These are phyloP conservation scores for Silurus asotus DNA, from an alignment of 2,113 vertebrate genomes.

Conservation along the genomic window DNA sequence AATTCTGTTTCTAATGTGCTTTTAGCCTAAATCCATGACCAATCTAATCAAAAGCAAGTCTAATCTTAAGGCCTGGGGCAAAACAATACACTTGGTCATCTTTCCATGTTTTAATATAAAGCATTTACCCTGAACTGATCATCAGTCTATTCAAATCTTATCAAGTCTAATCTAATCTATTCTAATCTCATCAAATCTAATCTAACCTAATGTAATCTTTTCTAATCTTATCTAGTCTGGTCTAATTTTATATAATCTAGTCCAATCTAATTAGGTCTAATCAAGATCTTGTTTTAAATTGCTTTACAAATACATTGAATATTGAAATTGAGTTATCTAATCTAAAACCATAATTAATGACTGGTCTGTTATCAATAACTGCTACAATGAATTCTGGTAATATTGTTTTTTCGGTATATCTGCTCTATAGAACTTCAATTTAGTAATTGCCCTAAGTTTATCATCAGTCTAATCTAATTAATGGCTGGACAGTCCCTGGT, in stretches of 20 bases:
- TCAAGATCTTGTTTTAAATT: too few relatives aligned
- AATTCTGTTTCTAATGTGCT: neutral
- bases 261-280: too few relatives aligned
- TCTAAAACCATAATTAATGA: neutral
- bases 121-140: neutral
- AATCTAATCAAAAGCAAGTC: neutral
- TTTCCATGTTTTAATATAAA: too few relatives aligned
- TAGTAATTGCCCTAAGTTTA: neutral
- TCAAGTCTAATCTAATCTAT: neutral
- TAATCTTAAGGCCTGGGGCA: neutral
- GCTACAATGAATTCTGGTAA: neutral
- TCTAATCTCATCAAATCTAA: too few relatives aligned
- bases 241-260: too few relatives aligned
- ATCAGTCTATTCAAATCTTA: neutral
- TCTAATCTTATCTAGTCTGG: too few relatives aligned
- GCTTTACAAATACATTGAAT: too few relatives aligned
- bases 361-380: neutral
- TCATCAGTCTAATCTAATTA: neutral
- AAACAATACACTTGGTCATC: neutral
- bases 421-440: neutral
- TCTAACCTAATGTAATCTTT: too few relatives aligned
- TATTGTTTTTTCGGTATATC: neutral
- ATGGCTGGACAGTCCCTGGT: neutral
- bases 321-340: neutral
- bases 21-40: neutral